Evolutionary conservation across 2,113 vertebrate species (phyloP), one percentile per base, ranked within the genome.

Genomic region (Candoia aspera): DNA sequence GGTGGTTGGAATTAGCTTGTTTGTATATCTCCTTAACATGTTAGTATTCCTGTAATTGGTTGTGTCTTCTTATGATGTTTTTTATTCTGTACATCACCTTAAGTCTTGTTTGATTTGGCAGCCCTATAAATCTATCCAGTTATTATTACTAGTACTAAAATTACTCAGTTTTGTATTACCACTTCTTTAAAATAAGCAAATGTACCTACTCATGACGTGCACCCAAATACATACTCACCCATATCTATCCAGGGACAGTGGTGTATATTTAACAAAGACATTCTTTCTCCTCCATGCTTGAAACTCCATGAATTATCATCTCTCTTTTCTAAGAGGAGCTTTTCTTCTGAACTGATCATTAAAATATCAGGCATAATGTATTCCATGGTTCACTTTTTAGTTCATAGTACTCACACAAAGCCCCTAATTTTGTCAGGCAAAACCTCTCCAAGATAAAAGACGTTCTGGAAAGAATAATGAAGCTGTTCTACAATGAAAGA

Each of bases 291-390:
- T 79, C 53, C 0, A 4, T 49, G 26, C 17, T 13, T 87, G 19
- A 19, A 87, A 49, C 54, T 87, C 62, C 33, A 29, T 8, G 29
- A 55, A 64, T 64, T 62, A 90, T 83, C 37, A 10, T 54, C 29
- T 15, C 24, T 42, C 54, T 58, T 55, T 79, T 53, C 59, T 53
- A 49, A 88, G 37, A 58, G 54, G 49, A 60, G 19, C 37, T n/a
- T 92, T 92, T 64, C 73, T 92, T 88, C 37, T 88, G 90, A 86
- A 33, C 84, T 37, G 64, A 92, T 83, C 57, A 83, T 92, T 92
- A 88, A 92, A 83, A 53, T 79, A 92, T 33, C 55, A 92, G 17
- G 64, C 55, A 92, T 88, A 92, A 91, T 91, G 54, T 91, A 91
- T 91, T 91, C 91, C 62, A n/a, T 57, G 62, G 85, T 57, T 87